Base-by-base conservation (phyloP, 1,140 invertebrate genomes). In the Brachionus plicatilis region DNA sequence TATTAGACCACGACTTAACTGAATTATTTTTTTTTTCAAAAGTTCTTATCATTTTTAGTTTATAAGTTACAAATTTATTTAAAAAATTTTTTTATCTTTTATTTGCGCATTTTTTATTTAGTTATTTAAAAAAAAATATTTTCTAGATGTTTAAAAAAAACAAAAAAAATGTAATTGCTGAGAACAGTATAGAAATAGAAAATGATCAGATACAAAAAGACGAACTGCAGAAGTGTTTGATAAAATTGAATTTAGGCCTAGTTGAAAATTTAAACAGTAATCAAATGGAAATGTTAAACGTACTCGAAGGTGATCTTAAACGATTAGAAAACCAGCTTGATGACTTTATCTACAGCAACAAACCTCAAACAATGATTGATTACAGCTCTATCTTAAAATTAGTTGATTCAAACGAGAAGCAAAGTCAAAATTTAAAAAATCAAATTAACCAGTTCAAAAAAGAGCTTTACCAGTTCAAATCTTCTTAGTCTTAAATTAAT, bases 231-330 rank as follows among this genome's bases (percentile, higher is more conserved):
- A 29, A 68, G 24, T 68, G 65, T 29, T 68, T 68, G 65, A 29
- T 68, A 2, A 68, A 68, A 68, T 68, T 68, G 24, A 68, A 68
- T 68, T 29, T 68, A 68, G 29, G 65, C 65, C 65, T 68, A 68
- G 65, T 29, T 29, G 24, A 68, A 68, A 56, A 68, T 68, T 29
- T 68, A 29, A 68, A 20, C 24, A 27, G 24, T 29, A 68, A 68
- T 29, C 65, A 68, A 68, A 68, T 29, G 20, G 20, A 29, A 29
- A 27, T 29, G 24, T 68, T 68, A 68, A 68, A 68, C 24, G 65
- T 29, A 68, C 65, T 68, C 24, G 65, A 68, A 33, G 6, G 24
- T 68, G 24, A 29, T 29, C 20, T 68, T 8, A 68, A 68, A 68
- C 65, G 65, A 29, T 29, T 68, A 68, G 24, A 68, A 29, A 68